These are phyloP conservation scores for Mesaphorura yosii DNA, from an alignment of 1,140 invertebrate genomes.

Conservation along the genomic window DNA sequence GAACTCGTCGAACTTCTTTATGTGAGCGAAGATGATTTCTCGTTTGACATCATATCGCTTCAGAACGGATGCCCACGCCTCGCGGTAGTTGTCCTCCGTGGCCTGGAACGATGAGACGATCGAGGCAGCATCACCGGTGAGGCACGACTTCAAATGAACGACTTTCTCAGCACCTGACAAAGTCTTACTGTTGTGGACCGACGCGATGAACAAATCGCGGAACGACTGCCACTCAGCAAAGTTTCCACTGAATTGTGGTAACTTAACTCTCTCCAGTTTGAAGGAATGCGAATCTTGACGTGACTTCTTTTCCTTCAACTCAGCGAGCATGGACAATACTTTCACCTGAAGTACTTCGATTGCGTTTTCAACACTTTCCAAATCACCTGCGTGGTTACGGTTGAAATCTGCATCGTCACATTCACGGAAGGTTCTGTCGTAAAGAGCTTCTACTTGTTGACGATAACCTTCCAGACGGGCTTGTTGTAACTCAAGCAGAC, in stretches of 20 bases:
- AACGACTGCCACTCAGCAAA: not conserved
- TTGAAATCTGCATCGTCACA: too few species aligned
- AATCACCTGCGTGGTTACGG: too few species aligned
- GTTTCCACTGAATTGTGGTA: constrained; percentile 3
- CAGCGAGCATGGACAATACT: too few species aligned
- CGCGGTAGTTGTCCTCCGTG: not conserved
- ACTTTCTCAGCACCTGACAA: not conserved
- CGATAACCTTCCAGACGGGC: too few species aligned
- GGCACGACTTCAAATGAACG: not conserved
- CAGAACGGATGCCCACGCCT: not conserved
- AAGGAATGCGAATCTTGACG: too few species aligned
- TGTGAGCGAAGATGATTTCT: not conserved
- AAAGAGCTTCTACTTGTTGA: too few species aligned
- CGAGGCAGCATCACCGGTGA: not conserved
- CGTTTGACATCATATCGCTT: not conserved
- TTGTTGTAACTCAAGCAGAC: too few species aligned
- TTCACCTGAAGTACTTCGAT: too few species aligned
- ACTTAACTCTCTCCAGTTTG: not conserved
- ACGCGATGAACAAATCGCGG: constrained; percentile 2
- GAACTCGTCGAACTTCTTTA: not conserved
- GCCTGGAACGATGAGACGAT: not conserved
- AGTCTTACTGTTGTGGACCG: not conserved
- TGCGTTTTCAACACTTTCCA: too few species aligned
- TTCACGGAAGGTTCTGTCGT: too few species aligned
- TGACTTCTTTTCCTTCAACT: too few species aligned